Conservation (phyloP, 1,140 invertebrate species). For the Drosophila orena region DNA sequence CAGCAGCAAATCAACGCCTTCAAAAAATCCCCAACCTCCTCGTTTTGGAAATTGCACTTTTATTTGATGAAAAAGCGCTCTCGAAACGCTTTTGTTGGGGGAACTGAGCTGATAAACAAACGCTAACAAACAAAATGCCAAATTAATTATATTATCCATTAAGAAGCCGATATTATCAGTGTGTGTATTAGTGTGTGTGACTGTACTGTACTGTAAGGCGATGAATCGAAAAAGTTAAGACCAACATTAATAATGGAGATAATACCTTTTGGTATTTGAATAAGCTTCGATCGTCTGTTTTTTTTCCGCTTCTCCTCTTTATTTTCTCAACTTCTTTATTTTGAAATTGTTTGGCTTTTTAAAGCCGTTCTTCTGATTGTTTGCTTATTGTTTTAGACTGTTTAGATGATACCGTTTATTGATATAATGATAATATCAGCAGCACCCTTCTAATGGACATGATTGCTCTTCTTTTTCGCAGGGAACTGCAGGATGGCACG, state of each 20-base stretch:
- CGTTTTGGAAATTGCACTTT: not conserved
- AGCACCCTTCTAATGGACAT: not conserved
- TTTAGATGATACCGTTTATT: slow-evolving; percentile 1
- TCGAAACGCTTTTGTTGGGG: not conserved
- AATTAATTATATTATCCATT: slow-evolving; percentile 57
- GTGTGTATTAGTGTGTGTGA: slow-evolving; percentile 3
- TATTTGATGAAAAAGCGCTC: slow-evolving; percentile 8
- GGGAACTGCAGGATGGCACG: slow-evolving; percentile 94
- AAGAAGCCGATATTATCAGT: slow-evolving; percentile 20
- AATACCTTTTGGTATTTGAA: slow-evolving; percentile 24
- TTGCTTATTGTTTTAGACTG: not conserved
- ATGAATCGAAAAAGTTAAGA: slow-evolving; percentile 10
- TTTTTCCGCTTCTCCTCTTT: slow-evolving; percentile 1
- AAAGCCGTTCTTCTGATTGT: not conserved
- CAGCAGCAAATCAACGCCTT: slow-evolving; percentile 48
- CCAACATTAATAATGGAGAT: not conserved
- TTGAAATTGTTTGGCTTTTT: not conserved
- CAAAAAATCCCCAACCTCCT: not conserved
- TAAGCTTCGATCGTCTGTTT: not conserved
- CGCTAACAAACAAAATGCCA: slow-evolving; percentile 30
- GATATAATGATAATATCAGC: not conserved
- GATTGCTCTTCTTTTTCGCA: slow-evolving; percentile 85
- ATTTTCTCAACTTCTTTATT: not conserved
- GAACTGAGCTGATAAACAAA: slow-evolving; percentile 5
- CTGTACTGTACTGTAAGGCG: slow-evolving; percentile 38